These are phyloP conservation scores for Pseudanteris insignis DNA, from an alignment of 2,888 invertebrate species.

Conservation along the genomic window DNA sequence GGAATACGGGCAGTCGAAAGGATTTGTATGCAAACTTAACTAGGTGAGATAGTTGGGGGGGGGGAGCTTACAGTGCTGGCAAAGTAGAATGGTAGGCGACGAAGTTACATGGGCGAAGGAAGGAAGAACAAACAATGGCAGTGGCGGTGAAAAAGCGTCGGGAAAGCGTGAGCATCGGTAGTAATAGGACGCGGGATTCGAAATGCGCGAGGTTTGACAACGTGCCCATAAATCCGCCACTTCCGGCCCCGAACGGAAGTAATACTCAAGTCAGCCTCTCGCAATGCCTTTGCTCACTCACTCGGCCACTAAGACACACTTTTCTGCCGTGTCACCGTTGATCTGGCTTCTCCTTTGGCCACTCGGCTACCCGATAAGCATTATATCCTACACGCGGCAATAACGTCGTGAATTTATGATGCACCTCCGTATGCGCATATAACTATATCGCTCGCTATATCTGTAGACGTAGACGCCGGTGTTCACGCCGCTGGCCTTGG, in stretches of 20 bases:
- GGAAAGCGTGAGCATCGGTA: too few species aligned
- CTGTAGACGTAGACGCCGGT: background rate
- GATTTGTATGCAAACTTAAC: too few species aligned
- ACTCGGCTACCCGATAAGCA: slow-evolving; percentile 41
- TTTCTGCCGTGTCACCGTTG: slow-evolving; percentile 33
- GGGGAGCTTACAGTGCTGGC: too few species aligned
- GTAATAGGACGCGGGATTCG: slow-evolving; percentile 27
- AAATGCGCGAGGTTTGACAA: slow-evolving; percentile 40
- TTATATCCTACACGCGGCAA: slow-evolving; percentile 47
- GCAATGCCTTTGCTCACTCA: slow-evolving; percentile 25
- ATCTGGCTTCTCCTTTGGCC: slow-evolving; percentile 36
- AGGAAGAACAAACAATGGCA: too few species aligned
- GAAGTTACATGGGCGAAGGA: too few species aligned
- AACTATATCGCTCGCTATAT: background rate
- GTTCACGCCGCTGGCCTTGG: slow-evolving; percentile 7
- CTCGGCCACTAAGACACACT: slow-evolving; percentile 17
- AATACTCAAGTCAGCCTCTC: slow-evolving; percentile 52
- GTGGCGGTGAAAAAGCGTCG: background rate
- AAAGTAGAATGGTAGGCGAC: too few species aligned
- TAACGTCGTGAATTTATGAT: slow-evolving; percentile 48
- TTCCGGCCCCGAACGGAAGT: slow-evolving; percentile 57
- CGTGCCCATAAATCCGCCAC: slow-evolving; percentile 55
- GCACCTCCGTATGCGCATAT: slow-evolving; percentile 5
- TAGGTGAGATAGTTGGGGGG: too few species aligned
- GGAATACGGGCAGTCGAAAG: too few species aligned